Base-by-base conservation (phyloP, 1,140 invertebrate species). In the Ostrea edulis region DNA sequence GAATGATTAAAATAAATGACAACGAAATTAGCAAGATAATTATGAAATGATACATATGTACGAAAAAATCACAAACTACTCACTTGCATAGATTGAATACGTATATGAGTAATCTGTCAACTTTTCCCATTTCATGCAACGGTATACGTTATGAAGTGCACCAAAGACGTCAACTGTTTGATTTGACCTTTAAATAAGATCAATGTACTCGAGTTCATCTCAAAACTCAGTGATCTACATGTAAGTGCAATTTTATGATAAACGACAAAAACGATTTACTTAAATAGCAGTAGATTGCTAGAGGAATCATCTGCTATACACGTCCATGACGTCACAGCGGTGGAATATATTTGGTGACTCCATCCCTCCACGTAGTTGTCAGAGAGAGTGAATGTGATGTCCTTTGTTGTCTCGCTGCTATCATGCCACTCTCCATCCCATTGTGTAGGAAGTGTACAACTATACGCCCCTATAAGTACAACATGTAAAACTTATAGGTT, bases 361-460 rank as follows among this genome's bases (percentile, higher is more conserved):
- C 86, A 87, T 7, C 86, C 86, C 17, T 51, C 51, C 14, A 82
- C 22, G 22, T n/a, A 55, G 0, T 20, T 68, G 8, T 11, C 25
- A 20, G 77, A 53, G 0, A 12, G 62, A 25, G 25, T 44, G 1
- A 62, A 52, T 22, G 65, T 83, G 7, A 44, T 81, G 54, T 82
- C 77, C 14, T 44, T 22, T 29, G 52, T 87, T 51, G 77, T 58
- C 5, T 82, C 53, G 22, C 82, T 82, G 77, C 86, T 83, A 44
- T 87, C 86, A 8, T 87, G 82, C 86, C 86, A 87, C 25, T 55
- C 82, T 14, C 86, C 86, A 17, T 85, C 83, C 83, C 83, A 85
- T 8, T 55, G 25, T 9, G 22, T 17, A 14, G 68, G 68, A 0
- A 54, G 25, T 7, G 53, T 54, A 85, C 51, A 85, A 14, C 83